These are phyloP conservation scores for Rhinophrynus dorsalis DNA, from an alignment of 2,797 vertebrate species.

Conservation along the genomic window DNA sequence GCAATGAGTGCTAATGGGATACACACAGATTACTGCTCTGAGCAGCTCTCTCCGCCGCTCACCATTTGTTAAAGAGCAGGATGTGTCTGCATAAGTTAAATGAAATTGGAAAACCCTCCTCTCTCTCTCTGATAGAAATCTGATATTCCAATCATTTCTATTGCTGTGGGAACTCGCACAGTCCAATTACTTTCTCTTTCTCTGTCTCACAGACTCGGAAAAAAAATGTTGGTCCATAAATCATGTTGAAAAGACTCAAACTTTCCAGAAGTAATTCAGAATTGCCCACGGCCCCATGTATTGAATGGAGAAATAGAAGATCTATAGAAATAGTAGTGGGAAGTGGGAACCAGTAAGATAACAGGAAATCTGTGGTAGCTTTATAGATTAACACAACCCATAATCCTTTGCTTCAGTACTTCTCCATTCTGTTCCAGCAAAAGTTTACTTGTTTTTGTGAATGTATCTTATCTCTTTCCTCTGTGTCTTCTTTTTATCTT, in stretches of 20 bases:
- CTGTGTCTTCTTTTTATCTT: too few relatives aligned
- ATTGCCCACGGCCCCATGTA: slow-evolving; percentile 1
- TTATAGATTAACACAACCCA: too few relatives aligned
- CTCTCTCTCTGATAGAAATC: slow-evolving; percentile 45
- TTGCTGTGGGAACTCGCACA: slow-evolving; percentile 30
- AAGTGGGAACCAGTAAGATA: too few relatives aligned
- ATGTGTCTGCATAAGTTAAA: slow-evolving; percentile 47
- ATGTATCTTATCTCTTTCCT: too few relatives aligned
- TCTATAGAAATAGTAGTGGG: not conserved
- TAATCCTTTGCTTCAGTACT: too few relatives aligned
- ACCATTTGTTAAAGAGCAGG: slow-evolving; percentile 44
- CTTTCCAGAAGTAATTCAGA: slow-evolving; percentile 32
- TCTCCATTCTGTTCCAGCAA: too few relatives aligned
- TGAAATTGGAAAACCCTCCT: slow-evolving; percentile 46
- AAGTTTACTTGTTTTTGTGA: too few relatives aligned
- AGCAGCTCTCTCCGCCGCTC: slow-evolving; percentile 4
- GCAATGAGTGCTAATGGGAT: slow-evolving; percentile 42
- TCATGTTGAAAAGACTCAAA: slow-evolving; percentile 47
- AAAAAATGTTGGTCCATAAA: slow-evolving; percentile 36
- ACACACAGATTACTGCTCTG: slow-evolving; percentile 40
- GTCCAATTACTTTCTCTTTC: slow-evolving; percentile 48
- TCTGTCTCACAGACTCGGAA: slow-evolving; percentile 42
- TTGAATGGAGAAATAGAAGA: slow-evolving; percentile 15
- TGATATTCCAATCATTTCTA: slow-evolving; percentile 45
- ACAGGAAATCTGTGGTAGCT: too few relatives aligned